These are phyloP conservation scores for Galleria mellonella DNA, from an alignment of 1,140 invertebrate species.

Conservation along the genomic window DNA sequence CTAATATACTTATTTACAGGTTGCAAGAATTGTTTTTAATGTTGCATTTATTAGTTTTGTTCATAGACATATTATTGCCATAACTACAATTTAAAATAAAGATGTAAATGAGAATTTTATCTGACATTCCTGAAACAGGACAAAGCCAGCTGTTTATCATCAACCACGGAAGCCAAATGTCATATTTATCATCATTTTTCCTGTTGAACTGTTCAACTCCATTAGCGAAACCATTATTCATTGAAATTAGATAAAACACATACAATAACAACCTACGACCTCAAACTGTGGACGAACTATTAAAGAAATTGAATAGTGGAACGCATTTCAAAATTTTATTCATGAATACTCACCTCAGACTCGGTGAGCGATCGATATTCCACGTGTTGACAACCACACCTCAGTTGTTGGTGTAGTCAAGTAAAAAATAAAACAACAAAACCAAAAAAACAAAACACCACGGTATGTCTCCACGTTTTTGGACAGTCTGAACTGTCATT, in stretches of 20 bases:
- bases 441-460: slow-evolving; percentile 34
- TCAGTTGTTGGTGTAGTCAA: slow-evolving; percentile 13
- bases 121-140: not conserved
- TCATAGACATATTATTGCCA: too few relatives aligned
- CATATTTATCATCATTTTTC: slow-evolving; percentile 24
- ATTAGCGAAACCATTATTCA: too few relatives aligned
- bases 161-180: slow-evolving; percentile 21
- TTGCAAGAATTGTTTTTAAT: too few relatives aligned
- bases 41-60: too few relatives aligned
- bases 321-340: too few relatives aligned
- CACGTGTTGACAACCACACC: slow-evolving; percentile 37
- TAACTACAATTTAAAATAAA: too few relatives aligned
- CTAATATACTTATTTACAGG: too few relatives aligned
- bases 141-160: slow-evolving; percentile 28
- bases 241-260: too few relatives aligned
- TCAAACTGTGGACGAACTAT: too few relatives aligned
- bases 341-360: slow-evolving; percentile 8
- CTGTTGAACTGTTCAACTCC: not conserved
- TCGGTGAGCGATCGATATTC: slow-evolving; percentile 31
- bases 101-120: too few relatives aligned
- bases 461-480: slow-evolving; percentile 15
- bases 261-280: too few relatives aligned
- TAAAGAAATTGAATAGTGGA: too few relatives aligned
- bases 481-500: slow-evolving; percentile 21
- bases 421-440: slow-evolving; percentile 35